Evolutionary conservation across 2,113 vertebrate species (phyloP).

Genomic region (Gavia stellata): DNA sequence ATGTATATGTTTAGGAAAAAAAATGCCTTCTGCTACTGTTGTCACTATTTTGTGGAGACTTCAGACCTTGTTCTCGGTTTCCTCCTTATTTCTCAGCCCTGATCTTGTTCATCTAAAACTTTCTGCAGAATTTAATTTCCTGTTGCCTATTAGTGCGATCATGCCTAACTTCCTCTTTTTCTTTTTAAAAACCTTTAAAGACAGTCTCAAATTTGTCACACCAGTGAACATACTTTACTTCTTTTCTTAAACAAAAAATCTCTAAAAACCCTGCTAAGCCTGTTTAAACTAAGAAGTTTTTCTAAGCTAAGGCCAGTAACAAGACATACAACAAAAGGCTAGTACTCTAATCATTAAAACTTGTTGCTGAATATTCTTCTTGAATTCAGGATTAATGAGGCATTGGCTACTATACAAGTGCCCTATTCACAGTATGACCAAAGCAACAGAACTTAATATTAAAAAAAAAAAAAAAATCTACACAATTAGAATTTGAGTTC

Average conservation of each 20-base stretch:
- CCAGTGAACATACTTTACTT: neutral
- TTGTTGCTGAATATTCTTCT: neutral
- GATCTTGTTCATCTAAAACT: neutral
- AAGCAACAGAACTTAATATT: neutral
- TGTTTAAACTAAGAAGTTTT: neutral
- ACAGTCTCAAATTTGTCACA: neutral
- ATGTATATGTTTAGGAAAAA: accelerated
- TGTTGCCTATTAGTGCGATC: neutral
- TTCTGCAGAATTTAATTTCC: neutral
- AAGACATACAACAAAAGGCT: neutral
- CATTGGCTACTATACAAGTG: neutral
- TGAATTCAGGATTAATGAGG: neutral
- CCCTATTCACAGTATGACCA: neutral
- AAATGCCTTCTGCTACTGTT: neutral
- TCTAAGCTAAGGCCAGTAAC: neutral
- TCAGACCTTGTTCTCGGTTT: neutral
- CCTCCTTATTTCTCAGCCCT: neutral
- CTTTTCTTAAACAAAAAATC: neutral
- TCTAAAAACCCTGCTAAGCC: neutral
- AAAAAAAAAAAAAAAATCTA: no score
- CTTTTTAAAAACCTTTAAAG: neutral
- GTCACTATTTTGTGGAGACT: neutral
- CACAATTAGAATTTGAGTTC: neutral
- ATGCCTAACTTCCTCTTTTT: neutral
- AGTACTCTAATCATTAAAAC: neutral